A percentile compares a stretch with the other conserved stretches of the same genome.
Conservation (phyloP, 1,140 invertebrate species). For the Acyrthosiphon pisum region DNA sequence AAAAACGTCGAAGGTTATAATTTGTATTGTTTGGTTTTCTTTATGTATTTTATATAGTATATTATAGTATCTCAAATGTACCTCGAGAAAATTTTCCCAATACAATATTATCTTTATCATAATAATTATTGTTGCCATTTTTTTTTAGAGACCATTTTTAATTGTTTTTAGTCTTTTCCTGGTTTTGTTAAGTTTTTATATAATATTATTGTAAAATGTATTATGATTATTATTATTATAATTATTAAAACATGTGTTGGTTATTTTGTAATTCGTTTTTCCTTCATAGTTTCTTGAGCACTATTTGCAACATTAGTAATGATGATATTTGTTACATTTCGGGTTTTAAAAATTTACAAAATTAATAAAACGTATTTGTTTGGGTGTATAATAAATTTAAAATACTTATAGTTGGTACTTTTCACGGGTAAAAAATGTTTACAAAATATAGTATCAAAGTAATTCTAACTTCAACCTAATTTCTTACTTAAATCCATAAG, state of each 20-base stretch:
- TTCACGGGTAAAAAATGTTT: neutral
- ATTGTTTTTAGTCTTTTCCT: neutral
- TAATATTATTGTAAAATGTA: constrained; percentile 37
- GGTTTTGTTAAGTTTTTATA: constrained; percentile 14
- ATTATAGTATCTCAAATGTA: neutral
- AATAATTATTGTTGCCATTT: neutral
- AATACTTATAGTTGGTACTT: neutral
- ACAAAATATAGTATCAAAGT: neutral
- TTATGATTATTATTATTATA: neutral
- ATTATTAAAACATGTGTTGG: constrained; percentile 18
- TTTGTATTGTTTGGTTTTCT: neutral
- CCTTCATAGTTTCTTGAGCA: neutral
- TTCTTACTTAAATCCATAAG: neutral
- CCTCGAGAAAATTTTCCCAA: neutral
- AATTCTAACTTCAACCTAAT: neutral
- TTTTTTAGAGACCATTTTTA: neutral
- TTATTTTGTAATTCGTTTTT: neutral
- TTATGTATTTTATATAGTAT: neutral
- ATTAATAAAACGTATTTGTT: neutral
- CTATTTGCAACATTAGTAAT: neutral
- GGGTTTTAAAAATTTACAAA: neutral
- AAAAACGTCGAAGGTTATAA: neutral
- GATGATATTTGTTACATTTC: neutral
- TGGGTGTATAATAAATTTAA: neutral
- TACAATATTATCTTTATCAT: neutral